Evolutionary conservation across 2,797 vertebrate species (phyloP), one percentile per base, ranked within the genome.

Genomic region (Chloroceryle inda): DNA sequence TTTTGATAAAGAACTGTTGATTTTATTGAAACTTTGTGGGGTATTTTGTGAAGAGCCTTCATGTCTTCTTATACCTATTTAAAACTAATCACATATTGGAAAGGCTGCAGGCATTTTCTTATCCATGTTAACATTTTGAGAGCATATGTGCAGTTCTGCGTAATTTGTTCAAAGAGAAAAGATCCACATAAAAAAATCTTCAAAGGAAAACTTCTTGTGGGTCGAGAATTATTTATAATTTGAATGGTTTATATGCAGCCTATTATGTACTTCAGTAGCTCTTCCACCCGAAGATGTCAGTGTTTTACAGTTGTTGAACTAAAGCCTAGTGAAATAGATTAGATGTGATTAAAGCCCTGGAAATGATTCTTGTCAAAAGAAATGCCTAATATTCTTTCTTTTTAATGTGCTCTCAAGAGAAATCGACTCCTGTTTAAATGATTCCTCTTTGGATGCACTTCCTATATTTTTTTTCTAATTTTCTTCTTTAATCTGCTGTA

Each of bases 251-350:
- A 1, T 50, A 13, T 74, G 77, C 23, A 71, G 2, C 16, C n/a
- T 89, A 3, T 62, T 27, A 19, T 19, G 11, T 67, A 23, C 9
- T 83, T 58, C 5, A 47, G 4, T 33, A 83, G 38, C 37, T 74
- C 15, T 88, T 83, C 26, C 15, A 68, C 93, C 94, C 86, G 79
- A 75, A 88, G 95, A 55, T 83, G 68, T 92, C 94, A 92, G 62
- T 91, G 45, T 94, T 90, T 35, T 68, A 68, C 58, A 86, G 20
- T 29, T 49, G 20, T 19, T 81, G 68, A 92, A 44, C 11, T 68
- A 71, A 80, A 38, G 13, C 16, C 8, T n/a, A 20, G 23, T 62
- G n/a, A 81, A 89, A 53, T 3, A 56, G 21, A 12, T 49, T 20
- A 13, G 21, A 23, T 33, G 8, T 29, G 0, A 66, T 66, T 74